A percentile compares a stretch with the other conserved stretches of the same genome.
Evolutionary conservation across 2,888 invertebrate species (phyloP).

Genomic region (Eupsilia transversa): DNA sequence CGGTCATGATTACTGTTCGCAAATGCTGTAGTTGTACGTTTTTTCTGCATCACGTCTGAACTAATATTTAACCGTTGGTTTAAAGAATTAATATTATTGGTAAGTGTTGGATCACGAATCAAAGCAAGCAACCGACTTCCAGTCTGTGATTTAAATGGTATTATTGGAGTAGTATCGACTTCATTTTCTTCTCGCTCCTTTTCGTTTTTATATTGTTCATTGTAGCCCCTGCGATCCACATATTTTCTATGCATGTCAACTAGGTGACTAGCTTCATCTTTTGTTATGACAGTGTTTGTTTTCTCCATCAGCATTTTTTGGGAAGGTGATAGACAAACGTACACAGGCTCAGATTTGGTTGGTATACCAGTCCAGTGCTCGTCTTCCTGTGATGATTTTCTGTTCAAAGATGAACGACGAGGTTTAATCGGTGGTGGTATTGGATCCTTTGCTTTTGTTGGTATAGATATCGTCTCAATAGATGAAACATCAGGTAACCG

Average conservation of each 20-base stretch:
- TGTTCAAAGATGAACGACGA: constrained; percentile 81
- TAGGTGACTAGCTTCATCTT: constrained; percentile 91
- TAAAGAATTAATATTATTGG: constrained; percentile 77
- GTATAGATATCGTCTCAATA: constrained; percentile 83
- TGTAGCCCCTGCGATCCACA: constrained; percentile 91
- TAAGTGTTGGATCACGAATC: constrained; percentile 89
- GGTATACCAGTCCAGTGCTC: constrained; percentile 91
- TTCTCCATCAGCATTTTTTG: constrained; percentile 92
- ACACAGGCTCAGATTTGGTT: constrained; percentile 90
- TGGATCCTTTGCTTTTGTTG: constrained; percentile 71
- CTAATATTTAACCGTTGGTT: constrained; percentile 72
- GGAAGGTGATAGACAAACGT: constrained; percentile 93
- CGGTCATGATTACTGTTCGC: constrained; percentile 63
- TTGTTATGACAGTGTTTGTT: constrained; percentile 85
- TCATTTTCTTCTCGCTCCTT: constrained; percentile 64
- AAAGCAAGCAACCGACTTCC: constrained; percentile 92
- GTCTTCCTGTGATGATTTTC: constrained; percentile 81
- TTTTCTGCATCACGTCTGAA: constrained; percentile 71
- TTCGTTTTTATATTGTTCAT: constrained; percentile 79
- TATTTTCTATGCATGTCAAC: constrained; percentile 93
- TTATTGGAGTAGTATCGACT: constrained; percentile 68
- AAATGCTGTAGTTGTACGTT: constrained; percentile 56
- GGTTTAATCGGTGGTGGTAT: constrained; percentile 86
- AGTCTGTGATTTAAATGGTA: constrained; percentile 88
- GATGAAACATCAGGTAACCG: constrained; percentile 86